Base-by-base conservation (phyloP, 2,797 vertebrate genomes). In the Poecilia wingei region DNA sequence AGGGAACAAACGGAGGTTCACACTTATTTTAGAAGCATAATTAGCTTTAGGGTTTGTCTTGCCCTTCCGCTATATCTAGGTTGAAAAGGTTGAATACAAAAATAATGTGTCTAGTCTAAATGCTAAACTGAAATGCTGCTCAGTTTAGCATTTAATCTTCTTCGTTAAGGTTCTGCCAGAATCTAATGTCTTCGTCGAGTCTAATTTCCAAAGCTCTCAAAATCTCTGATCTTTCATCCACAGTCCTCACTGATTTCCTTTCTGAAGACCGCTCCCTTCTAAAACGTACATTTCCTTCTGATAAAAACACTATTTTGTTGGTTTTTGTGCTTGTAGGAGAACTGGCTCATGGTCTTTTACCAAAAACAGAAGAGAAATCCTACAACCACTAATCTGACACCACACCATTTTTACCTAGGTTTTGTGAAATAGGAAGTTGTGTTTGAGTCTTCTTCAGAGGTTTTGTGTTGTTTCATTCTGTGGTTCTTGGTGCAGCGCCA, bases 21-120 rank as follows among this genome's bases (percentile, higher is more conserved):
- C 46, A 59, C 31, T 66, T 47, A 74, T 25, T 46, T 25, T n/a
- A 53, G 2, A 13, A 80, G 36, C 46, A 79, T 43, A 74, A 76
- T 69, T 28, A 66, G n/a, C 22, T 4, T 55, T 4, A 9, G 7
- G 70, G 68, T n/a, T 14, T 46, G 10, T 66, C 41, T 36, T 81
- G n/a, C 39, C 3, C 14, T 64, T 55, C 31, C 39, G 0, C 16
- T 13, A 66, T 25, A 46, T 72, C 13, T 61, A 36, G 36, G 66
- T 64, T 75, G 28, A 18, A 47, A 47, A 47, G 46, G 46, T 18
- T 49, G 5, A 49, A 49, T 6, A 18, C 46, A 49, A 18, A 49
- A 18, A 47, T 18, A 18, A 47, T 4, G 33, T 81, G 41, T 76
- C 73, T 33, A 28, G 0, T 39, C 31, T 31, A 31, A 43, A 6